Evolutionary conservation across 2,888 invertebrate genomes (phyloP), one percentile per base, ranked within the genome.

Genomic region (Tridacna gigas): DNA sequence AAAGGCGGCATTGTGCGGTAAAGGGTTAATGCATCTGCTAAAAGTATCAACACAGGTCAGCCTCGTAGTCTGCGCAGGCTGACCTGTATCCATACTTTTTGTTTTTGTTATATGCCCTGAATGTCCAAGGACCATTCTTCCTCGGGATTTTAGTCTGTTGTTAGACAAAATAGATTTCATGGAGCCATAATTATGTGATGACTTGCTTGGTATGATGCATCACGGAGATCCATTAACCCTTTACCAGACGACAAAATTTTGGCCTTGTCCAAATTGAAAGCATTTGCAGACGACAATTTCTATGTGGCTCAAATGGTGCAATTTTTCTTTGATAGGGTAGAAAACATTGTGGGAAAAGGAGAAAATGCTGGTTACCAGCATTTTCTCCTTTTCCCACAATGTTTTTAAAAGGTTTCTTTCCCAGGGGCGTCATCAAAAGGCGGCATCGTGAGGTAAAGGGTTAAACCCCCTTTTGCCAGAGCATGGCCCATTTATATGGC

Each of bases 301-400:
- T n/a, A n/a, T n/a, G n/a, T n/a, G n/a, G n/a, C n/a, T n/a, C n/a
- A n/a, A n/a, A n/a, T n/a, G n/a, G n/a, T n/a, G n/a, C n/a, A n/a
- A n/a, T n/a, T n/a, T n/a, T n/a, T n/a, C n/a, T n/a, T n/a, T n/a
- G n/a, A n/a, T 63, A 37, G 37, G 37, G 37, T 37, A 37, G 63
- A 63, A 61, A 63, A 63, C 63, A 63, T 9, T 63, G 25, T 20
- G 63, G 63, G 13, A 63, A 63, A 63, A 63, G 56, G 2, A 63
- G 63, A 63, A 63, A 63, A n/a, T 63, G 63, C 63, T 25, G 12
- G 13, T 13, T 13, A 63, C 25, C n/a, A 63, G 63, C 63, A 25
- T 22, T 63, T 63, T 63, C 63, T 63, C 25, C 22, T 25, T 63
- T 63, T 63, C 22, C 25, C 63, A 63, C 20, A 63, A 13, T 63